Evolutionary conservation across 2,113 vertebrate species (phyloP), one percentile per base, ranked within the genome.

Genomic region (Zosterops pallidus): DNA sequence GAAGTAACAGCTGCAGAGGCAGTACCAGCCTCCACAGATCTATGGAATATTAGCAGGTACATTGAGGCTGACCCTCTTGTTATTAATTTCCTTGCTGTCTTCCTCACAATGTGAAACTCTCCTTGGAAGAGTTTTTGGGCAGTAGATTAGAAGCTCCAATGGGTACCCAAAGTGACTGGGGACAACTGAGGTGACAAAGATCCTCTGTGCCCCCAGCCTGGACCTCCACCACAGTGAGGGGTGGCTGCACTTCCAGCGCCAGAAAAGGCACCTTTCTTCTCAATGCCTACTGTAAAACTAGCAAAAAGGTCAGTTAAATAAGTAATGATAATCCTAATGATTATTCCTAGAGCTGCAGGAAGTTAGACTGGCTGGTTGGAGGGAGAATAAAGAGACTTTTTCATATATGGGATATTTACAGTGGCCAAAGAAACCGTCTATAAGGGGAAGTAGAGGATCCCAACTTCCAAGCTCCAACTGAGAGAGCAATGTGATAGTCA

Each of bases 1-100:
- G 60, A 91, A 68, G 52, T 13, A 70, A 92, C 90, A 93, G 68
- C 82, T 93, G 88, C 52, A 75, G 68, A 89, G 83, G 71, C 76
- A 89, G 63, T 60, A 85, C 55, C 92, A 81, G 60, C 60, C 60
- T 83, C 60, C 60, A 75, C 35, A 29, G 49, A 74, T 57, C 60
- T 74, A 64, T 20, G 88, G 71, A 78, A 91, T 77, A 78, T 86
- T 77, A 93, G 52, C 76, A 94, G 59, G 75, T 83, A 94, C 2
- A 5, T 71, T 64, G 77, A 67, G 52, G 71, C 72, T 93, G 79
- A 83, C 64, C 49, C 26, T 68, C 26, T 67, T 25, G 1, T 67
- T 49, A 28, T 18, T 63, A 11, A n/a, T 94, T 90, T 88, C 68
- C 67, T 56, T 69, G 18, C 52, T 88, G 71, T 88, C 79, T 76